Percentiles rank a stretch among this genome's conserved stretches.
Conservation (phyloP, 2,797 vertebrate species). For the Melanotaenia maccullochi region DNA sequence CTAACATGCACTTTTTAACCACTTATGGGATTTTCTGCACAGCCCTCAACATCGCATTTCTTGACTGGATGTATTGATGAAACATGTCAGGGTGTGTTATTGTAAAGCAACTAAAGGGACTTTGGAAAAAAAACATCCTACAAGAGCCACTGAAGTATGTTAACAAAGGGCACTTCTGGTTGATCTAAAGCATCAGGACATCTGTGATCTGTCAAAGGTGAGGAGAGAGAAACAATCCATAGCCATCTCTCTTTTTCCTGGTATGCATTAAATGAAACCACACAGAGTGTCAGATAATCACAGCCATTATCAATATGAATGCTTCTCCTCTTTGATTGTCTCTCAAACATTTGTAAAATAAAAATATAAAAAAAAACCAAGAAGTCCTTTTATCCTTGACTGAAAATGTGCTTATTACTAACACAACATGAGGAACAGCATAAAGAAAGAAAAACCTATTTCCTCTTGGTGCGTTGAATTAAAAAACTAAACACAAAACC, state of each 20-base stretch:
- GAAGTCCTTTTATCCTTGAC: background rate
- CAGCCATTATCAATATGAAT: background rate
- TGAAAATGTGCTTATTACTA: background rate
- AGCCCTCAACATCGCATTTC: slow-evolving; percentile 18
- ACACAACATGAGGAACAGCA: background rate
- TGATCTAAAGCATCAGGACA: slow-evolving; percentile 23
- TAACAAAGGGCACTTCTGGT: slow-evolving; percentile 48
- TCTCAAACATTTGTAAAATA: slow-evolving; percentile 10
- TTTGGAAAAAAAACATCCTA: slow-evolving; percentile 1
- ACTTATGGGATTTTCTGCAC: slow-evolving; percentile 36
- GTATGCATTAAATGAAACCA: slow-evolving; percentile 4
- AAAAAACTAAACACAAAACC: slow-evolving; percentile 6
- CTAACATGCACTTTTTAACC: slow-evolving; percentile 39
- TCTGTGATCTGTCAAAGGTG: slow-evolving; percentile 15
- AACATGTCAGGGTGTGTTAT: slow-evolving; percentile 56
- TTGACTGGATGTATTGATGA: slow-evolving; percentile 35
- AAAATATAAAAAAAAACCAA: background rate
- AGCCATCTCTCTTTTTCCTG: slow-evolving; percentile 1
- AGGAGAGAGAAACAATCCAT: slow-evolving; percentile 21
- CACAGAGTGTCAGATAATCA: slow-evolving; percentile 11
- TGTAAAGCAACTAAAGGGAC: slow-evolving; percentile 33
- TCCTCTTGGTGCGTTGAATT: background rate
- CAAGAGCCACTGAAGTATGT: slow-evolving; percentile 50
- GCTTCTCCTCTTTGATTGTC: background rate
- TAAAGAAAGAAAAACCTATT: background rate